Base-by-base conservation (phyloP, 2,888 invertebrate species). In the Tetranychus truncatus region DNA sequence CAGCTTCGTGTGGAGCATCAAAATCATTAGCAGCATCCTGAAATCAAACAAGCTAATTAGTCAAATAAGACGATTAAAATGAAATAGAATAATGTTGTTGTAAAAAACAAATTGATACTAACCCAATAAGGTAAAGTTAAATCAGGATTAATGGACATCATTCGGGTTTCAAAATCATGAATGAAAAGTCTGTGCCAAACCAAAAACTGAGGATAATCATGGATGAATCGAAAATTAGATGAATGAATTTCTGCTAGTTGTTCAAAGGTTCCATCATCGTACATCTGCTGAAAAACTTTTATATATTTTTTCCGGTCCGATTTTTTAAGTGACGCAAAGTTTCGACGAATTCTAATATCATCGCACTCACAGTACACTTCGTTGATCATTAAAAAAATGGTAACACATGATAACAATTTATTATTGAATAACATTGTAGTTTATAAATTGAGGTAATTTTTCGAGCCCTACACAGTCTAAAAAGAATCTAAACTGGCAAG, bases 11-110 rank as follows among this genome's bases (percentile, higher is more conserved):
- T 18, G 69, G 69, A 20, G 69, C 6, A 9, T 9, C n/a, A n/a
- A 24, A 69, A 69, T 69, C 69, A n/a, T 9, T n/a, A 69, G 69
- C 69, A 69, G 15, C 69, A 69, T 69, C 69, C 69, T 69, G 20
- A 20, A 69, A 69, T 69, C 34, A n/a, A 69, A 69, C 1, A 69
- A 69, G 6, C 34, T 20, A 9, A 15, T 24, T 69, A 24, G 34
- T 69, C 34, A 69, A 69, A 69, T 9, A 69, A 69, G n/a, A 69
- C 5, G 15, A 69, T 55, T 3, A 69, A 69, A 9, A 34, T 34
- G 2, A 4, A 34, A 34, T 34, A 34, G 34, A 34, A 34, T 34
- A 3, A 0, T 34, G 34, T 34, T 34, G 1, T 5, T 34, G 4
- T 34, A 34, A 34, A n/a, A 34, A 3, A 34, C 34, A 34, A 34